Evolutionary conservation across 1,140 invertebrate genomes (phyloP), one percentile per base, ranked within the genome.

Genomic region (Calosoma granatense): DNA sequence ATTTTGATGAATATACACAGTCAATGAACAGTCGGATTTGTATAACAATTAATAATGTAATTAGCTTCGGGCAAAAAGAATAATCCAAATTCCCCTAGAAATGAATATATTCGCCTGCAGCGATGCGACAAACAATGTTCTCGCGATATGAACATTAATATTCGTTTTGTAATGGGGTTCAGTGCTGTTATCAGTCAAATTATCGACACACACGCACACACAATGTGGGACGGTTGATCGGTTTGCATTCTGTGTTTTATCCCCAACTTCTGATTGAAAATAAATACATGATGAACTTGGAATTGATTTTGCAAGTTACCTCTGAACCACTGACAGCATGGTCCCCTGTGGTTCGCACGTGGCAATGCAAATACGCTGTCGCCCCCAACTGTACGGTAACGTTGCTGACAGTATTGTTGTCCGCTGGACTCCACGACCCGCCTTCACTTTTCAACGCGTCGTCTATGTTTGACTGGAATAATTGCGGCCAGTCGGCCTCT

Each of bases 301-400:
- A 36, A 9, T 36, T 36, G 6, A 36, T 36, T 36, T 36, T 36
- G 6, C n/a, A 36, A 6, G n/a, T 21, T 51, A 17, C 41, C 30
- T 55, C 53, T 23, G 55, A 11, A 12, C 26, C 26, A 36, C 26
- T n/a, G 6, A n/a, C 26, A 6, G n/a, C n/a, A 9, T n/a, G 26
- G 17, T 66, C 64, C 65, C 84, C 82, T 6, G 79, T 79, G 71
- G 82, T 84, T 56, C 83, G 76, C 59, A 86, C 83, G 67, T 81
- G 77, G 69, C 85, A 88, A 65, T 85, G 81, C 17, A 87, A 74
- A 67, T 84, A 87, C 14, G 84, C 85, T 2, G 83, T 83, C 19
- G 81, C 82, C 6, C 85, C 85, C 30, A 87, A 67, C 63, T 86
- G 84, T 2, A 85, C 83, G 1, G 84, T 87, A 14, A 86, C 78